phyloP scores from a whole-genome alignment of 2,888 invertebrate genomes.

The Adelphocoris suturalis region DNA sequence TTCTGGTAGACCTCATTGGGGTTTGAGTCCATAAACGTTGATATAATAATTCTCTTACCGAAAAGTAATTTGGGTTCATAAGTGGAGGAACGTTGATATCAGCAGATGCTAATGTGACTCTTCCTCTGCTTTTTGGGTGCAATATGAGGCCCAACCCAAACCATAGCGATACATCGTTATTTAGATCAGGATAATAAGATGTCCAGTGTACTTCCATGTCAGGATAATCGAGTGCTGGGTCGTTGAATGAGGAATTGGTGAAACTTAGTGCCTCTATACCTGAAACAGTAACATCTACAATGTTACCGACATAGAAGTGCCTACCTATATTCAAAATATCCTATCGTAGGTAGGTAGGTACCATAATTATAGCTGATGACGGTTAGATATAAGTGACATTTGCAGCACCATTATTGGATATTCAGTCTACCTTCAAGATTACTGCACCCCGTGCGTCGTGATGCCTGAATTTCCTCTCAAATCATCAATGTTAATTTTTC shows the following conservation, averaged over 20 bases:
- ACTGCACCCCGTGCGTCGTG: too few species aligned
- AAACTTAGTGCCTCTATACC: slow-evolving; percentile 71
- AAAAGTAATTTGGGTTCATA: slow-evolving; percentile 81
- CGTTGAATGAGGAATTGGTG: slow-evolving; percentile 49
- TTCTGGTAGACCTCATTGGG: too few species aligned
- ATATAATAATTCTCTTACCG: slow-evolving; percentile 74
- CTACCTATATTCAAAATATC: too few species aligned
- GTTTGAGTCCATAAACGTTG: too few species aligned
- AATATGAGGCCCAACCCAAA: slow-evolving; percentile 55
- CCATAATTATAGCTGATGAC: too few species aligned
- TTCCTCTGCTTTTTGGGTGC: slow-evolving; percentile 65
- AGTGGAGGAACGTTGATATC: slow-evolving; percentile 78
- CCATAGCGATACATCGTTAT: slow-evolving; percentile 45
- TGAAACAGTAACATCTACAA: background rate
- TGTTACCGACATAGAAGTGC: too few species aligned
- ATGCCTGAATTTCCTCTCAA: too few species aligned
- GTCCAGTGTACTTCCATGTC: slow-evolving; percentile 69
- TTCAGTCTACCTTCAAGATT: too few species aligned
- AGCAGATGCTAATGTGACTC: slow-evolving; percentile 49
- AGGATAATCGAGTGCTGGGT: slow-evolving; percentile 53
- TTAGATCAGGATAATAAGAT: slow-evolving; percentile 52
- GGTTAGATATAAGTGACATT: too few species aligned
- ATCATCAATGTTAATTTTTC: too few species aligned
- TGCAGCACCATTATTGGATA: too few species aligned
- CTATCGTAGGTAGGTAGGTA: too few species aligned